phyloP scores from a whole-genome alignment of 2,113 vertebrate genomes.

The Rhinoderma darwinii region DNA sequence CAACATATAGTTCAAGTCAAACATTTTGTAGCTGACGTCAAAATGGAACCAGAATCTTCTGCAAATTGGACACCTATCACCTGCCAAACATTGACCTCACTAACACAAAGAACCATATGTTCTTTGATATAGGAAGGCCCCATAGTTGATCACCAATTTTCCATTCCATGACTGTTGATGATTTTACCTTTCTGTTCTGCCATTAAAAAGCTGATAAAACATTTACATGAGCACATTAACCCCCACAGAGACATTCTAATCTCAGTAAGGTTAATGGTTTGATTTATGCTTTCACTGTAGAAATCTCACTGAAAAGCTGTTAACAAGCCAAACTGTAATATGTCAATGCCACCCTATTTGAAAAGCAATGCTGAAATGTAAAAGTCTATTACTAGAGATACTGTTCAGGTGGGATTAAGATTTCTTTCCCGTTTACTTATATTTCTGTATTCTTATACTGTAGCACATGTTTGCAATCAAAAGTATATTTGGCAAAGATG shows the following conservation, averaged over 20 bases:
- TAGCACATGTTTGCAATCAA: constrained; percentile 20
- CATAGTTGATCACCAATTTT: neutral
- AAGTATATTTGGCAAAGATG: constrained; percentile 23
- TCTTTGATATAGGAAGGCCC: neutral
- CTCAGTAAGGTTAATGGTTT: neutral
- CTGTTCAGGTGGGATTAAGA: neutral
- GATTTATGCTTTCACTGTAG: neutral
- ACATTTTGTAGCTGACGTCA: no score
- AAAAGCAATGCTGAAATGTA: neutral
- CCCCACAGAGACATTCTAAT: constrained; percentile 10
- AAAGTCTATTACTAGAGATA: neutral
- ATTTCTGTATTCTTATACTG: neutral
- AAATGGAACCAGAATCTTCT: no score
- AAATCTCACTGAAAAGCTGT: neutral
- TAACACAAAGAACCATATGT: neutral
- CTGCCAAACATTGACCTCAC: neutral
- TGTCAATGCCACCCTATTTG: neutral
- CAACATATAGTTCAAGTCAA: no score
- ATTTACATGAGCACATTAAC: neutral
- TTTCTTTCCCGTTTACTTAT: neutral
- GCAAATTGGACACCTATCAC: neutral
- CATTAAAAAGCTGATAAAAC: neutral
- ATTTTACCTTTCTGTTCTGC: neutral
- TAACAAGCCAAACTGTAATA: neutral
- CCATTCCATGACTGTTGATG: constrained; percentile 10